phyloP scores from a whole-genome alignment of 2,888 invertebrate species.

The Aleiodes testaceus region DNA sequence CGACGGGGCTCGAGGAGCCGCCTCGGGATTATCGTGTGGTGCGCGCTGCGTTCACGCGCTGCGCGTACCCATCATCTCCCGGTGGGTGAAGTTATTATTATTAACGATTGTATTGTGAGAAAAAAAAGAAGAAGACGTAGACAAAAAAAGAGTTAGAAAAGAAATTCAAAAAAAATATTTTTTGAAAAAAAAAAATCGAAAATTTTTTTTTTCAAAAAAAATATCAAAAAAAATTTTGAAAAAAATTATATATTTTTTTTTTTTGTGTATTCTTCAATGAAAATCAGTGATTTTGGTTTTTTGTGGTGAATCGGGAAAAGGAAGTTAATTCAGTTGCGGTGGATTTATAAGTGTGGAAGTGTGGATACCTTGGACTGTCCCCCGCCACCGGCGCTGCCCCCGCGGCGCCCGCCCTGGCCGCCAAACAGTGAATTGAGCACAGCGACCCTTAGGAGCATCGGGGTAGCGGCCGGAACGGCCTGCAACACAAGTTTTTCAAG shows the following conservation, averaged over 20 bases:
- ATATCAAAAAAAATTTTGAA: no score
- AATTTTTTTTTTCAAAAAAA: background rate
- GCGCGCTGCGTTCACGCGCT: conserved; percentile 43
- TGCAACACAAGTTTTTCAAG: conserved; percentile 48
- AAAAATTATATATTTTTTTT: background rate
- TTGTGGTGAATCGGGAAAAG: conserved; percentile 33
- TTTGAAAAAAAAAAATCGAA: background rate
- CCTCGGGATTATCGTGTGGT: conserved; percentile 50
- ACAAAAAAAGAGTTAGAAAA: conserved; percentile 4
- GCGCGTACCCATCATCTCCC: conserved; percentile 39
- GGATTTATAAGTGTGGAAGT: conserved; percentile 71
- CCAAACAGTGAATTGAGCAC: conserved; percentile 73
- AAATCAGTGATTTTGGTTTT: conserved; percentile 49
- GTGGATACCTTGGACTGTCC: conserved; percentile 73
- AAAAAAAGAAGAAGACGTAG: conserved; percentile 23
- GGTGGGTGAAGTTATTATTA: conserved; percentile 22
- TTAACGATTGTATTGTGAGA: conserved; percentile 12
- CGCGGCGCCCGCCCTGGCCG: conserved; percentile 72
- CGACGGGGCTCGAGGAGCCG: conserved; percentile 48
- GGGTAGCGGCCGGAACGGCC: conserved; percentile 50
- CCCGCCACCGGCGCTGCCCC: conserved; percentile 74
- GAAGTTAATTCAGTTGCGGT: conserved; percentile 63
- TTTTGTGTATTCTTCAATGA: no score
- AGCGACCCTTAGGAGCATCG: conserved; percentile 62
- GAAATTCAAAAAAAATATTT: background rate